phyloP scores from a whole-genome alignment of 1,140 invertebrate genomes.

The Neodiprion virginianus region DNA sequence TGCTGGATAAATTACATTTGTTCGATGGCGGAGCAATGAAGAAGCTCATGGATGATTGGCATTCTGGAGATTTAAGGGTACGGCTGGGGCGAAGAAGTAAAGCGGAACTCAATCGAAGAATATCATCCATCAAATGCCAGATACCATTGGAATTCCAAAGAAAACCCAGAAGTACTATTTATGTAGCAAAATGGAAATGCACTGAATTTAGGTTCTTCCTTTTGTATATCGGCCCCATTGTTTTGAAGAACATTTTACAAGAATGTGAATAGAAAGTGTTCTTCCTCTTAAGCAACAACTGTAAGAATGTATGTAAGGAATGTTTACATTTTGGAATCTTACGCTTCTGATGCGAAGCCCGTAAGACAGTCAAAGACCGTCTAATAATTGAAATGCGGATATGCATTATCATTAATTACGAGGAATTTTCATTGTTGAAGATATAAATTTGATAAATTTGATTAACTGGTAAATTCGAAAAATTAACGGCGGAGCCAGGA shows the following conservation, averaged over 20 bases:
- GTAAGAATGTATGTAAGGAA: no score
- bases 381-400: no score
- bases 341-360: no score
- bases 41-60: background rate
- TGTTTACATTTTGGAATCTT: no score
- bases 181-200: background rate
- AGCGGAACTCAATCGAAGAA: background rate
- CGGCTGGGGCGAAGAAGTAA: background rate
- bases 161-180: background rate
- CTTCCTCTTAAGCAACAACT: no score
- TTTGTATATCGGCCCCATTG: conserved; percentile 10
- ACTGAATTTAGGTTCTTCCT: background rate
- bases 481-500: no score
- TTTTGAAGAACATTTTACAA: conserved; percentile 1
- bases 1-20: conserved; percentile 25
- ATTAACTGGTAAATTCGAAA: no score
- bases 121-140: background rate
- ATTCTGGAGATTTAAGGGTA: background rate
- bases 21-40: conserved; percentile 16
- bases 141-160: background rate
- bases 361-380: no score
- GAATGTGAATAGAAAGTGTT: no score
- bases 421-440: no score
- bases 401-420: no score
- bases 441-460: no score